These are phyloP conservation scores for Hippocampus guttulatus DNA, from an alignment of 2,113 vertebrate genomes.

Conservation along the genomic window DNA sequence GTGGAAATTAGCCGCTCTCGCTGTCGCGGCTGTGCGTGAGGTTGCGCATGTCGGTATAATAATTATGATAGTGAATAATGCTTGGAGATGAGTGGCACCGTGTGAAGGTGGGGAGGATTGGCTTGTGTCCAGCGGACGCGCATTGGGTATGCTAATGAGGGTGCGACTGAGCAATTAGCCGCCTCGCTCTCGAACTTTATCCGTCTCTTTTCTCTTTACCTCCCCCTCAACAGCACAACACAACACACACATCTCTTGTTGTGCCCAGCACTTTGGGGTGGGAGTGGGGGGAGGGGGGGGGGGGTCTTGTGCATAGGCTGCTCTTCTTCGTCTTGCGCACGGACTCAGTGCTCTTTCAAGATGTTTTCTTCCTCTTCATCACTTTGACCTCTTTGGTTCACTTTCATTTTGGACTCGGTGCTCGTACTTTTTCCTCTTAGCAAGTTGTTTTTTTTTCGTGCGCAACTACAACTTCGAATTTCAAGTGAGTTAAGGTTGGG, in stretches of 20 bases:
- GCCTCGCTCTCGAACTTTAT: constrained; percentile 80
- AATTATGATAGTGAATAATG: constrained; percentile 98
- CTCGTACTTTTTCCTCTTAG: constrained; percentile 20
- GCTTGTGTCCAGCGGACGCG: constrained; percentile 86
- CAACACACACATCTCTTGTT: constrained; percentile 60
- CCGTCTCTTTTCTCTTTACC: constrained; percentile 73
- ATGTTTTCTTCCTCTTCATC: constrained; percentile 48
- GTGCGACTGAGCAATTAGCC: constrained; percentile 89
- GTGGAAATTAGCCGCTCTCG: constrained; percentile 71
- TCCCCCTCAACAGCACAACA: constrained; percentile 65
- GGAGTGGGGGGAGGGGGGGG: constrained; percentile 55
- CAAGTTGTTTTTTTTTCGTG: constrained; percentile 30
- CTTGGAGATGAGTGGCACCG: constrained; percentile 84
- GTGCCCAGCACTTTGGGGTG: constrained; percentile 67
- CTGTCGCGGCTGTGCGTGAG: constrained; percentile 66
- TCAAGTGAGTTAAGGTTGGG: constrained; percentile 34
- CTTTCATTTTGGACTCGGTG: constrained; percentile 27
- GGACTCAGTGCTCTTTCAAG: constrained; percentile 34
- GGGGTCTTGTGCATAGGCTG: constrained; percentile 65
- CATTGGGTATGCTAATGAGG: constrained; percentile 96
- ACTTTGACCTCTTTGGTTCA: constrained; percentile 30
- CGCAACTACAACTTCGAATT: constrained; percentile 13
- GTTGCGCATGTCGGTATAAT: constrained; percentile 88
- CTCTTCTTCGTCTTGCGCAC: constrained; percentile 33
- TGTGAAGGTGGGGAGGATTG: constrained; percentile 74